Evolutionary conservation across 2,797 vertebrate species (phyloP).

Genomic region (Adrianichthys oophorus): DNA sequence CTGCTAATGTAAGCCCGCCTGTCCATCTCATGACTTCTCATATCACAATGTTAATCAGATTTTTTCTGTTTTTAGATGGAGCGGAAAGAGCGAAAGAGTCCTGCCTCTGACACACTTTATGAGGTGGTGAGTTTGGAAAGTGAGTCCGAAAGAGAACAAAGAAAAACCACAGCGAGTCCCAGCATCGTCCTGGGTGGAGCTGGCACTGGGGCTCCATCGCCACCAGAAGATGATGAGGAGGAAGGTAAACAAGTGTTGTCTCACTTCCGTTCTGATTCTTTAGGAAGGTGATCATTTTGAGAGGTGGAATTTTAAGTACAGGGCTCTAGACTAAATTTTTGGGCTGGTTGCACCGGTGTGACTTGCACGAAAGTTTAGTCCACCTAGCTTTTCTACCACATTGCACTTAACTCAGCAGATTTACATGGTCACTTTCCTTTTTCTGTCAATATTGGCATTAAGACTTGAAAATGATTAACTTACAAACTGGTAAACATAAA

Average conservation of each 20-base stretch:
- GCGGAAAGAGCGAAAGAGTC: constrained; percentile 92
- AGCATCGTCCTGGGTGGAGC: constrained; percentile 83
- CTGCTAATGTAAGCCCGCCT: not conserved
- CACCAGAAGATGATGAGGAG: constrained; percentile 96
- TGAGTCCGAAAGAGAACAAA: constrained; percentile 90
- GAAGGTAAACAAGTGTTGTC: constrained; percentile 82
- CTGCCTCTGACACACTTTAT: constrained; percentile 88
- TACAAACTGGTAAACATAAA: no score
- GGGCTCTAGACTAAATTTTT: no score
- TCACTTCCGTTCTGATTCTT: not conserved
- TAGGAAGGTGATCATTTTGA: not conserved
- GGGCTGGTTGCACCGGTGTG: no score
- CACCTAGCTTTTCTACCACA: no score
- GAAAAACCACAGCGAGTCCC: constrained; percentile 96
- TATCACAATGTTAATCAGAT: not conserved
- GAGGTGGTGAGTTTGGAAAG: constrained; percentile 96
- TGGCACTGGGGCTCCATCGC: constrained; percentile 88
- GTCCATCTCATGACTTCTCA: not conserved
- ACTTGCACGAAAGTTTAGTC: no score
- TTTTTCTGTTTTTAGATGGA: constrained; percentile 79
- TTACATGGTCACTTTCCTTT: no score
- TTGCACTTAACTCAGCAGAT: no score
- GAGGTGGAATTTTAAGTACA: no score
- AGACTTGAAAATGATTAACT: no score
- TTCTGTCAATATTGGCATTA: no score